Conservation (phyloP, 2,888 invertebrate species). For the Dyspetes luteomarginatus region DNA sequence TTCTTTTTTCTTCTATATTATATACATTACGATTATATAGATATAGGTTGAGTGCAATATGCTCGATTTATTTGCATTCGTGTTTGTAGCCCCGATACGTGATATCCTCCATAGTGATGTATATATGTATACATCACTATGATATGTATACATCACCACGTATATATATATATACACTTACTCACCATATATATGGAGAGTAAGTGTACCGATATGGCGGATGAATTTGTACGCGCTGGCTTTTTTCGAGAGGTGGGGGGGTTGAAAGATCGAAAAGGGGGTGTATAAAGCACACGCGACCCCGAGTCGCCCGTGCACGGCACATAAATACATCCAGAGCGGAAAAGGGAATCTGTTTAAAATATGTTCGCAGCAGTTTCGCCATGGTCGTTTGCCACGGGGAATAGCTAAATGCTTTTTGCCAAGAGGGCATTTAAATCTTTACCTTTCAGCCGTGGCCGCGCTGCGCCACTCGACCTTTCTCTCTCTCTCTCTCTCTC, state of each 20-base stretch:
- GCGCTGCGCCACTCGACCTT: conserved; percentile 52
- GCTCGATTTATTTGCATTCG: conserved; percentile 57
- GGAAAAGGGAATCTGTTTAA: conserved; percentile 83
- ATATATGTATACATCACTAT: conserved; percentile 1
- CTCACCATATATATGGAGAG: background rate
- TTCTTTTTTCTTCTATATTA: conserved; percentile 25
- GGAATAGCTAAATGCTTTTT: conserved; percentile 84
- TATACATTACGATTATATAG: background rate
- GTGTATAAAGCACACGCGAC: conserved; percentile 61
- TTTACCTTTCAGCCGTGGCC: conserved; percentile 78
- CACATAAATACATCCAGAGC: conserved; percentile 80
- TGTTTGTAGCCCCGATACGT: conserved; percentile 34
- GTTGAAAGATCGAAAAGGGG: conserved; percentile 44
- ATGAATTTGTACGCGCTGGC: conserved; percentile 47
- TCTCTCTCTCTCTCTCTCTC: conserved; percentile 32
- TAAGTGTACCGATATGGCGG: conserved; percentile 57
- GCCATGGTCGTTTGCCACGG: conserved; percentile 83
- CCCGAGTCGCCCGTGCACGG: conserved; percentile 73
- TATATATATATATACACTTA: too few species aligned
- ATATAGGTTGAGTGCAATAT: conserved; percentile 27
- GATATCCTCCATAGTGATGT: background rate
- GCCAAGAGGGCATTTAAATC: conserved; percentile 83
- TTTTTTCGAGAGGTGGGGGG: conserved; percentile 62
- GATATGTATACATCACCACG: background rate
- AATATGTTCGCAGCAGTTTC: conserved; percentile 81